These are phyloP conservation scores for Drosophila asahinai DNA, from an alignment of 1,140 invertebrate genomes.

Conservation along the genomic window DNA sequence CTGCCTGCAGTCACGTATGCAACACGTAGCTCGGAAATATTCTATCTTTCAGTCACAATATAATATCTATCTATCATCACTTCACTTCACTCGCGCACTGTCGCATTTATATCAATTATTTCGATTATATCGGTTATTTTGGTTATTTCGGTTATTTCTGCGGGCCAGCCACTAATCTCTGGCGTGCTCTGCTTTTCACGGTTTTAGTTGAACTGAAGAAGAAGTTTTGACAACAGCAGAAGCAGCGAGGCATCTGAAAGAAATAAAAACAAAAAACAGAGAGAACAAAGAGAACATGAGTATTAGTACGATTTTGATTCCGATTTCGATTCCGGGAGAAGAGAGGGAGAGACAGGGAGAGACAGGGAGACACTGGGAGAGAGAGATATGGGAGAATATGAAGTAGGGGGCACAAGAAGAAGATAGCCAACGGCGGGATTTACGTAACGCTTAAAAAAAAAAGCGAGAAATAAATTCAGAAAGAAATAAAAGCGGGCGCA, in stretches of 20 bases:
- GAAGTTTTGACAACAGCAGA: constrained; percentile 55
- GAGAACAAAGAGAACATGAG: constrained; percentile 45
- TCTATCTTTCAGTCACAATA: constrained; percentile 16
- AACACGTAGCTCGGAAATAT: constrained; percentile 24
- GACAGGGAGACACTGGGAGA: not conserved
- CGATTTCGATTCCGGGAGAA: constrained; percentile 29
- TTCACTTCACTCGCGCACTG: constrained; percentile 13
- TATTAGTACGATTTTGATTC: constrained; percentile 40
- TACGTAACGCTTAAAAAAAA: constrained; percentile 55
- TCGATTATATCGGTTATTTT: constrained; percentile 7
- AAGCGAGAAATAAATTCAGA: constrained; percentile 12
- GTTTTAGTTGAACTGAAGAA: constrained; percentile 51
- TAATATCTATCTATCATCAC: constrained; percentile 36
- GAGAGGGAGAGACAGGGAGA: constrained; percentile 1
- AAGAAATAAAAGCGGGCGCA: constrained; percentile 18
- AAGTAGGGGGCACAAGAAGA: constrained; percentile 47
- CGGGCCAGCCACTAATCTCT: not conserved
- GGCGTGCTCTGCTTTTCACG: constrained; percentile 39
- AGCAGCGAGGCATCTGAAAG: constrained; percentile 62
- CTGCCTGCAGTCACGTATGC: constrained; percentile 54
- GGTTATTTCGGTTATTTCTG: constrained; percentile 6
- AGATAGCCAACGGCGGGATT: constrained; percentile 51
- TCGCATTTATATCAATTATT: constrained; percentile 5
- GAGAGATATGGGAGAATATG: constrained; percentile 36
- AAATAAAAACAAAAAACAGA: constrained; percentile 32